phyloP scores from a whole-genome alignment of 2,797 vertebrate species.

The Kryptolebias ocellatus region DNA sequence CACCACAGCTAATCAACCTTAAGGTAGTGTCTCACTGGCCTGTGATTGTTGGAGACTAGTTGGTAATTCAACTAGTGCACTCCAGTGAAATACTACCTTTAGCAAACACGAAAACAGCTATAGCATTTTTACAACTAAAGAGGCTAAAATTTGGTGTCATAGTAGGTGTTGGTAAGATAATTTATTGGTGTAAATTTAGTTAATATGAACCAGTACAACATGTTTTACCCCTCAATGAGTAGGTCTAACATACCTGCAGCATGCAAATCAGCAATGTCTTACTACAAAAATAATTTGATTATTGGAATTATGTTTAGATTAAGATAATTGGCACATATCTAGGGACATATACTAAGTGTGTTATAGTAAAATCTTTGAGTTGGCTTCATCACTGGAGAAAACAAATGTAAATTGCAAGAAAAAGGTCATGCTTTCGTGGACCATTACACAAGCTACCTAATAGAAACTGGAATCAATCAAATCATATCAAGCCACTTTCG shows the following conservation, averaged over 20 bases:
- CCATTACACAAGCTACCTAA: neutral
- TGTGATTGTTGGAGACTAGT: too few species aligned
- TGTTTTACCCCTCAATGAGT: slow-evolving; percentile 31
- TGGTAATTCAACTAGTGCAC: too few species aligned
- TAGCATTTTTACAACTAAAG: too few species aligned
- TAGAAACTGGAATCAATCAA: slow-evolving; percentile 1
- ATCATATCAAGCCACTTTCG: slow-evolving; percentile 12
- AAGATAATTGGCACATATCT: slow-evolving; percentile 43
- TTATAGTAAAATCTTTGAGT: slow-evolving; percentile 30
- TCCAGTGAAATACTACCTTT: too few species aligned
- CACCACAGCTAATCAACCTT: too few species aligned
- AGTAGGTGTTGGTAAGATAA: neutral
- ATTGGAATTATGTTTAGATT: slow-evolving; percentile 51
- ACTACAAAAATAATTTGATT: slow-evolving; percentile 23
- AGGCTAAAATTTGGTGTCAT: too few species aligned
- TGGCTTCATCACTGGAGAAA: slow-evolving; percentile 22
- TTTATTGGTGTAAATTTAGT: slow-evolving; percentile 42
- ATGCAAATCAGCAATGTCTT: slow-evolving; percentile 47
- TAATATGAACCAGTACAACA: slow-evolving; percentile 40
- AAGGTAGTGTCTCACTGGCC: too few species aligned
- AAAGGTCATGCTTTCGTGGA: slow-evolving; percentile 18
- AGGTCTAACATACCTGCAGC: slow-evolving; percentile 41
- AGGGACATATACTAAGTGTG: slow-evolving; percentile 22
- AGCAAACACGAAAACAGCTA: too few species aligned
- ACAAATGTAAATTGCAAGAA: slow-evolving; percentile 35